These are phyloP conservation scores for Excalfactoria chinensis DNA, from an alignment of 2,113 vertebrate genomes.

Conservation along the genomic window DNA sequence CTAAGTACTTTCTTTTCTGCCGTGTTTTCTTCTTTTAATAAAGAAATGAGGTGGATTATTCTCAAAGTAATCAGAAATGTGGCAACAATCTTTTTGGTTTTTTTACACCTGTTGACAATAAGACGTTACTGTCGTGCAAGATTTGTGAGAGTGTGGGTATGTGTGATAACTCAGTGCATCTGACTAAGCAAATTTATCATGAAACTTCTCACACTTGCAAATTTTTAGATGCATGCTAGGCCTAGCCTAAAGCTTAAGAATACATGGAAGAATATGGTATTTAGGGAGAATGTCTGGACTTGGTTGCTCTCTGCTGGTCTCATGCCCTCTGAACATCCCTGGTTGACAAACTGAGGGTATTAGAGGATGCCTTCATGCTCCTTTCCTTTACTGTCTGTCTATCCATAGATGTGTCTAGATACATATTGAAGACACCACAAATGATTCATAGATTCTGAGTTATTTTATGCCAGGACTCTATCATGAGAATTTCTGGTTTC, in stretches of 20 bases:
- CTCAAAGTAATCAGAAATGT: neutral
- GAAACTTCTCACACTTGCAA: neutral
- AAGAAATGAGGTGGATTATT: neutral
- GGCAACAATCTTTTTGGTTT: neutral
- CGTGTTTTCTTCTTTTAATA: neutral
- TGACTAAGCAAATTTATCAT: neutral
- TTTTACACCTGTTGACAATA: neutral
- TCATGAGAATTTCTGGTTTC: neutral
- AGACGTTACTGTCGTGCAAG: neutral
- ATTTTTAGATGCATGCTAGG: neutral
- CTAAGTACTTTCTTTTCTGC: neutral
- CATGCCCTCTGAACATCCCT: neutral
- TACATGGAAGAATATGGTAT: neutral
- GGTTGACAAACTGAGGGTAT: no score
- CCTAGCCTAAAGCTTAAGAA: neutral
- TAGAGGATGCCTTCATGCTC: neutral
- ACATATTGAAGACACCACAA: neutral
- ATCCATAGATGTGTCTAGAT: neutral
- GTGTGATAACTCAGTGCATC: neutral
- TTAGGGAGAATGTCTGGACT: neutral
- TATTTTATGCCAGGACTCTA: neutral
- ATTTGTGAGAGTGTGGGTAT: neutral
- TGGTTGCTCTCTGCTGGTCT: neutral
- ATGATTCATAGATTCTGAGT: neutral
- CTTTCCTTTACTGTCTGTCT: neutral